Evolutionary conservation across 2,888 invertebrate genomes (phyloP).

Genomic region (Ceriagrion tenellum): DNA sequence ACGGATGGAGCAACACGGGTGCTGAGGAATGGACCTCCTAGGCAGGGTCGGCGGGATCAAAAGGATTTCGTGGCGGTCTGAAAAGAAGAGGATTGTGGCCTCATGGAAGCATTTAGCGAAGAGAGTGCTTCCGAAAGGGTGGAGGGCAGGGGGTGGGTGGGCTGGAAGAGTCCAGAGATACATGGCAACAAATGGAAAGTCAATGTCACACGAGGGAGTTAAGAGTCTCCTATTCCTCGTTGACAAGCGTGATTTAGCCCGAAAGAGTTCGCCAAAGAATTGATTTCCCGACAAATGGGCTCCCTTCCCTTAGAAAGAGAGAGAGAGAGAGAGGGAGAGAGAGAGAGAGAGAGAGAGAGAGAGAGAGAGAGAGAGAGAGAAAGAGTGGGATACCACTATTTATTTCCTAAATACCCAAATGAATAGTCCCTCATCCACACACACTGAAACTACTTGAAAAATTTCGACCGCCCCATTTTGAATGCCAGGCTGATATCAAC

Average conservation of each 20-base stretch:
- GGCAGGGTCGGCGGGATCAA: slow-evolving; percentile 37
- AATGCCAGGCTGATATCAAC: neutral
- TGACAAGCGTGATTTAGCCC: neutral
- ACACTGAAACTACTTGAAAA: neutral
- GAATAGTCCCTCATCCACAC: neutral
- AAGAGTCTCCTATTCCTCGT: neutral
- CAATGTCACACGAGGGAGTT: neutral
- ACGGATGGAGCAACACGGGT: neutral
- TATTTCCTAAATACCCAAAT: neutral
- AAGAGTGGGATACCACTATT: too few species aligned
- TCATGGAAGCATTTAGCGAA: slow-evolving; percentile 14
- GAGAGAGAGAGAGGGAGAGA: too few species aligned
- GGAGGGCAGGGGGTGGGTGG: neutral
- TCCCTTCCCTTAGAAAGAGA: neutral
- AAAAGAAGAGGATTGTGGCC: neutral
- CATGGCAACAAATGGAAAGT: slow-evolving; percentile 11
- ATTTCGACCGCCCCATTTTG: neutral
- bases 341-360: too few species aligned
- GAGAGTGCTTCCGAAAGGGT: slow-evolving; percentile 52
- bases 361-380: too few species aligned
- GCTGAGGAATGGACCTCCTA: slow-evolving; percentile 24
- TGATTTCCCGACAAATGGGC: neutral
- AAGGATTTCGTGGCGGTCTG: neutral
- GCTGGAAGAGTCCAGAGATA: neutral
- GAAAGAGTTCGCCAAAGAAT: neutral